Evolutionary conservation across 2,888 invertebrate species (phyloP), one percentile per base, ranked within the genome.

Genomic region (Drosophila lutescens): DNA sequence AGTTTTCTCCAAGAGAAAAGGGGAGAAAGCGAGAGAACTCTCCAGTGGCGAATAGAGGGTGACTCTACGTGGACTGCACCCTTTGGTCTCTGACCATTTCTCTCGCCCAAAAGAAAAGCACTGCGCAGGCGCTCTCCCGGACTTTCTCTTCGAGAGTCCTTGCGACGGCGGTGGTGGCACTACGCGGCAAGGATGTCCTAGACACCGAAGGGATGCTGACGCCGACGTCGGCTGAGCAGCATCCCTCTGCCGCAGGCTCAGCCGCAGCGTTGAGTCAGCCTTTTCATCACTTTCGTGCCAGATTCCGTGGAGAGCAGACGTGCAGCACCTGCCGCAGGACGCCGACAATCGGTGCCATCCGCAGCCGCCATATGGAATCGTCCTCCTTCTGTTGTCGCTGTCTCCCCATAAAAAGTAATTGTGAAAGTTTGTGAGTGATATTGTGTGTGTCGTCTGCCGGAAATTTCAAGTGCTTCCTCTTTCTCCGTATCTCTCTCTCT

Each of bases 381-480:
- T 49, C 60, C 43, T 75, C 20, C 20, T 23, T 13, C 20, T 20
- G 43, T 23, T 17, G 20, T 41, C 17, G 50, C 66, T 62, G 66
- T 41, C 66, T 72, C 49, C 43, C 57, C 50, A 49, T 50, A 66
- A 85, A 82, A 85, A 85, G 82, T 82, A 82, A 76, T 72, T 65
- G 41, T 78, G 53, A 65, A 70, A 70, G 49, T 58, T 38, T 56
- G 30, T 71, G 26, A 50, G 56, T 70, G 58, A 26, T 69, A 38
- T 46, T 20, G 46, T 63, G 56, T 66, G 56, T 76, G 54, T 72
- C 20, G 38, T 68, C 68, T 77, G 70, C 78, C 86, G 86, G 86
- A 85, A 67, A 81, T 84, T 77, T 86, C 85, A 86, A 85, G 82
- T 87, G 76, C 76, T 80, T 85, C 80, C 82, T 79, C 65, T 68